A percentile compares a stretch with the other conserved stretches of the same genome.
Conservation (phyloP, 2,888 invertebrate genomes). For the Hirudinaria manillensis region DNA sequence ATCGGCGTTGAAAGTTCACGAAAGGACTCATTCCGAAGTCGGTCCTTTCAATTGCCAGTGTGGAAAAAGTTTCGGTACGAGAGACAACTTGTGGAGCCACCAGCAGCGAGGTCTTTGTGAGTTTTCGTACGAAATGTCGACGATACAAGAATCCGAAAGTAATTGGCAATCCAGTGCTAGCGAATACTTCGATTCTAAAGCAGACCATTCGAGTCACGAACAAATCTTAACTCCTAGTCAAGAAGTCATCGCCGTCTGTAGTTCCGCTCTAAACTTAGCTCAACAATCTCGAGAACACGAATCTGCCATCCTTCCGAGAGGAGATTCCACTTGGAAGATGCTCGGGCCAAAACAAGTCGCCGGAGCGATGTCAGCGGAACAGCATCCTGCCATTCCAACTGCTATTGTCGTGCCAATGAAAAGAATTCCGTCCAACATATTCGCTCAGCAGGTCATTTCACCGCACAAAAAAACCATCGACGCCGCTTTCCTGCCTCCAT, state of each 20-base stretch:
- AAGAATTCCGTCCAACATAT: conserved; percentile 16
- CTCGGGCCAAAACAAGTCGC: not conserved
- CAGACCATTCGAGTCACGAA: not conserved
- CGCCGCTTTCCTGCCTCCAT: not conserved
- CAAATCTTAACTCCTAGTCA: not conserved
- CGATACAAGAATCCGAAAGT: not conserved
- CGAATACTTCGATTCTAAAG: not conserved
- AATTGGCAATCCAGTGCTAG: not conserved
- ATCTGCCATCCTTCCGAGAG: not conserved
- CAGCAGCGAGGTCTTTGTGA: conserved; percentile 39
- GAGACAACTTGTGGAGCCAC: conserved; percentile 41
- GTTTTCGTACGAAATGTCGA: not conserved
- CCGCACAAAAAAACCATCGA: conserved; percentile 3
- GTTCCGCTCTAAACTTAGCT: not conserved
- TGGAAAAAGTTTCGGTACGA: conserved; percentile 40
- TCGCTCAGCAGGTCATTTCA: not conserved
- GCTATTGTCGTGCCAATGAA: conserved; percentile 34
- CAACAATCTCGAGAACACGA: not conserved
- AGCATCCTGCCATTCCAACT: conserved; percentile 23
- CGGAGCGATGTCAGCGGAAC: not conserved
- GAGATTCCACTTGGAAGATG: not conserved
- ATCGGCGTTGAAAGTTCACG: conserved; percentile 39
- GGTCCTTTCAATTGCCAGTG: conserved; percentile 39
- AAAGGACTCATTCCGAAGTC: conserved; percentile 38
- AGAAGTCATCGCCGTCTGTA: not conserved